These are phyloP conservation scores for Anguilla obscura DNA, from an alignment of 2,797 vertebrate genomes.

Conservation along the genomic window DNA sequence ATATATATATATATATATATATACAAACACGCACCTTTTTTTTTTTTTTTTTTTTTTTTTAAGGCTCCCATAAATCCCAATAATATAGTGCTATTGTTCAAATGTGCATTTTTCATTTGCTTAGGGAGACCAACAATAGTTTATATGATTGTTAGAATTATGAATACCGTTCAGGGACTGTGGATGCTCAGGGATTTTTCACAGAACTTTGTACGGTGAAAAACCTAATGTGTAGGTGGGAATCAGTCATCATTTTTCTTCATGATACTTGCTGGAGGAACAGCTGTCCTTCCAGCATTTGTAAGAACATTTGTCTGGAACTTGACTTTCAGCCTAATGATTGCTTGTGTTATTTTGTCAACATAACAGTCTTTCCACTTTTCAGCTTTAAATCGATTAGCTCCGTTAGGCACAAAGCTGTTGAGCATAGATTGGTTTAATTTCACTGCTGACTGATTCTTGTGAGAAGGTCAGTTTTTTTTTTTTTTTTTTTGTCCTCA, in stretches of 20 bases:
- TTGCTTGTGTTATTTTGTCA: not conserved
- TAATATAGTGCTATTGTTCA: not conserved
- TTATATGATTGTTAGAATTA: not conserved
- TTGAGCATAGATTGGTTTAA: constrained; percentile 7
- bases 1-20: too few relatives aligned
- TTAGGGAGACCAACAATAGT: not conserved
- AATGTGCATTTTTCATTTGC: not conserved
- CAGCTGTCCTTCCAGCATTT: not conserved
- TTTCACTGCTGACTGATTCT: constrained; percentile 5
- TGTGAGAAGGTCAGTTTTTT: constrained; percentile 17
- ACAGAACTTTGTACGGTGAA: not conserved
- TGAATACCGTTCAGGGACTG: not conserved
- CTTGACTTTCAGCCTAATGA: constrained; percentile 1
- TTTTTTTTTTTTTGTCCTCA: not conserved
- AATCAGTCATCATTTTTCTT: not conserved
- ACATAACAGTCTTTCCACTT: constrained; percentile 7
- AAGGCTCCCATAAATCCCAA: too few relatives aligned
- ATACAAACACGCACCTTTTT: too few relatives aligned
- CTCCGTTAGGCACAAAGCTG: not conserved
- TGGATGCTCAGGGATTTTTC: not conserved
- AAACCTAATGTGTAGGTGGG: not conserved
- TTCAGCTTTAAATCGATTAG: constrained; percentile 7
- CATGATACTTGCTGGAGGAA: not conserved
- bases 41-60: not conserved
- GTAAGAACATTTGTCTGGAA: not conserved